Evolutionary conservation across 2,113 vertebrate genomes (phyloP).

Genomic region (Misgurnus mizolepis): DNA sequence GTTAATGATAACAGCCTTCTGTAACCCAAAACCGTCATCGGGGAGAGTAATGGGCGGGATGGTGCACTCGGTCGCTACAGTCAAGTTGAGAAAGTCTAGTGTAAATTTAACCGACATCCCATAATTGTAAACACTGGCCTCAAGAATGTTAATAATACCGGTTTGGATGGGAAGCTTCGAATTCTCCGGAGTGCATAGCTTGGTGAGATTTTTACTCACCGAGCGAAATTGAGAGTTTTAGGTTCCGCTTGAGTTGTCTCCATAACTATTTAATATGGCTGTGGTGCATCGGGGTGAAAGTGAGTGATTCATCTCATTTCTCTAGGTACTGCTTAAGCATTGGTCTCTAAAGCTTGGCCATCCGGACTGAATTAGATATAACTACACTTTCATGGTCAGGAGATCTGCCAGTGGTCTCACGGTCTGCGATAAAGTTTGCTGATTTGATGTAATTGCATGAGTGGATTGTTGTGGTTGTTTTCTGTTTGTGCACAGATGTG

Average conservation of each 20-base stretch:
- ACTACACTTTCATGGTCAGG: constrained; percentile 34
- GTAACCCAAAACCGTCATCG: constrained; percentile 72
- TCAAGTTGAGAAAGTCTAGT: constrained; percentile 32
- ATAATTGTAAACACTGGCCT: constrained; percentile 31
- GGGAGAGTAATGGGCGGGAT: constrained; percentile 62
- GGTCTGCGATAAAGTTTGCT: constrained; percentile 16
- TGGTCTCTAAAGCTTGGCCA: constrained; percentile 40
- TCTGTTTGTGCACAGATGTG: constrained; percentile 1
- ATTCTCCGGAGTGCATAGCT: constrained; percentile 21
- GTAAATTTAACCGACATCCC: constrained; percentile 16
- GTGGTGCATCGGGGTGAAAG: constrained; percentile 16
- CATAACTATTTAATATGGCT: constrained; percentile 39
- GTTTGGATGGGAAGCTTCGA: neutral
- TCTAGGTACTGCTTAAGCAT: constrained; percentile 35
- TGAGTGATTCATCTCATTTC: constrained; percentile 41
- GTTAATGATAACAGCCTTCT: constrained; percentile 61
- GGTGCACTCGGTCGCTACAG: constrained; percentile 43
- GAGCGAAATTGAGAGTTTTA: constrained; percentile 7
- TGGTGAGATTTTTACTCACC: neutral
- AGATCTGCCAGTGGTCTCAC: constrained; percentile 25
- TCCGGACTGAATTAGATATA: constrained; percentile 54
- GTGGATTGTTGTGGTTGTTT: constrained; percentile 10
- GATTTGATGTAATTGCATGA: constrained; percentile 1
- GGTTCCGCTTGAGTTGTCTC: constrained; percentile 35
- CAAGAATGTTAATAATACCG: constrained; percentile 30